phyloP scores from a whole-genome alignment of 2,113 vertebrate species.

The Antidorcas marsupialis region DNA sequence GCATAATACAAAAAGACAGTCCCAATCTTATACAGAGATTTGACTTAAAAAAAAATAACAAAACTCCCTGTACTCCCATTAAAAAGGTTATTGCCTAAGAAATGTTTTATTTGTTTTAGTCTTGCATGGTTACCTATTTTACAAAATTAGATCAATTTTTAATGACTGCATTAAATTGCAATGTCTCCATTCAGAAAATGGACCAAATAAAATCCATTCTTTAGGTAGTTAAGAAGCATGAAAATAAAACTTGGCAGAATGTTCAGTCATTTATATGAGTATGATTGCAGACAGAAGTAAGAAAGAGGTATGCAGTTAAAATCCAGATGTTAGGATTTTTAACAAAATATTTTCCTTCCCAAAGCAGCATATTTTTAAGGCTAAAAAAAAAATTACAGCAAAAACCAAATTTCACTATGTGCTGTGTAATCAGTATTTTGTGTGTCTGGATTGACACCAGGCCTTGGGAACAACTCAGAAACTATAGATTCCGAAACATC shows the following conservation, averaged over 20 bases:
- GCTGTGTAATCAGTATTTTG: not conserved
- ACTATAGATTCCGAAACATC: not conserved
- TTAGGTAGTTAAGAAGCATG: constrained; percentile 47
- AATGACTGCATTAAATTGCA: constrained; percentile 45
- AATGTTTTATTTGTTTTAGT: constrained; percentile 60
- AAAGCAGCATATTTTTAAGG: constrained; percentile 4
- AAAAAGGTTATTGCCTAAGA: constrained; percentile 57
- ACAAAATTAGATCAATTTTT: constrained; percentile 60
- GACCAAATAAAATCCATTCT: constrained; percentile 59
- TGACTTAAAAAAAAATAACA: constrained; percentile 23
- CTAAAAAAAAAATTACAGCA: not conserved
- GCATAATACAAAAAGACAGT: not conserved
- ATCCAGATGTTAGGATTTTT: constrained; percentile 25
- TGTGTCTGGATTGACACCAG: not conserved
- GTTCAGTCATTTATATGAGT: constrained; percentile 32
- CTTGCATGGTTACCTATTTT: constrained; percentile 55
- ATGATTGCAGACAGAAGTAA: constrained; percentile 41
- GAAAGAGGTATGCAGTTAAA: constrained; percentile 46
- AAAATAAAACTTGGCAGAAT: constrained; percentile 45
- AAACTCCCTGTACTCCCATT: constrained; percentile 19
- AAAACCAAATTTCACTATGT: not conserved
- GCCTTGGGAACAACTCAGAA: not conserved
- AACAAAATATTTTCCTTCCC: constrained; percentile 24
- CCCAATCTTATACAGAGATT: not conserved
- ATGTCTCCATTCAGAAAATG: constrained; percentile 50